Evolutionary conservation across 1,140 invertebrate species (phyloP).

Genomic region (Drosophila pseudoananassae): DNA sequence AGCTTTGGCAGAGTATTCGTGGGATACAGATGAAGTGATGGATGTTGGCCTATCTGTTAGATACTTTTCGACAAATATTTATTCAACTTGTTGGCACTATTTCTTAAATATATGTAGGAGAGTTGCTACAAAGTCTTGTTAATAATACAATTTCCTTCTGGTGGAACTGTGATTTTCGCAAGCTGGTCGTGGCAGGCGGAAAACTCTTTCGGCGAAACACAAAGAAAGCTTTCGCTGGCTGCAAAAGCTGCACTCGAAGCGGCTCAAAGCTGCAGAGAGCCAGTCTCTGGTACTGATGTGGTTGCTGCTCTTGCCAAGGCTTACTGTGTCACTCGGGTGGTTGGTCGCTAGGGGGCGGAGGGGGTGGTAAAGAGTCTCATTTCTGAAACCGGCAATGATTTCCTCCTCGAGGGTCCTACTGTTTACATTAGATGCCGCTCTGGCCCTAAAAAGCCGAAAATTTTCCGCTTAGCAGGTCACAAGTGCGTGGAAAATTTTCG

Average conservation of each 20-base stretch:
- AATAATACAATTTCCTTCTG: neutral
- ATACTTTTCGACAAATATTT: neutral
- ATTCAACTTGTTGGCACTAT: neutral
- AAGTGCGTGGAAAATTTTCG: constrained; percentile 59
- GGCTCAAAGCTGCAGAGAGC: constrained; percentile 57
- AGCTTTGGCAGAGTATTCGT: constrained; percentile 29
- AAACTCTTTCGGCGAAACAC: constrained; percentile 18
- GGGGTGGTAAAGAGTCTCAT: neutral
- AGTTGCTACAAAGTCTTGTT: no score
- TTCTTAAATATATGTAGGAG: neutral
- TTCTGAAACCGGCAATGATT: neutral
- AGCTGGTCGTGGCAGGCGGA: neutral
- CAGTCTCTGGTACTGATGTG: constrained; percentile 13
- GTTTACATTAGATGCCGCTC: constrained; percentile 23
- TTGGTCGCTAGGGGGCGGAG: constrained; percentile 3
- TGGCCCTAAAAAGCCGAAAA: constrained; percentile 21
- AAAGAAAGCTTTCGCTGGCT: constrained; percentile 52
- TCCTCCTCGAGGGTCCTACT: constrained; percentile 2
- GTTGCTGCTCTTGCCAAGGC: no score
- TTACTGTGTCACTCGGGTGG: constrained; percentile 47
- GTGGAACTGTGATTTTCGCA: neutral
- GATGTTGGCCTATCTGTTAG: neutral
- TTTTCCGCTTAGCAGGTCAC: constrained; percentile 22
- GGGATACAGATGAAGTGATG: neutral
- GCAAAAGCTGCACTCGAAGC: constrained; percentile 52